Conservation (phyloP, 2,797 vertebrate genomes). For the Hydrocynus forskahlii region DNA sequence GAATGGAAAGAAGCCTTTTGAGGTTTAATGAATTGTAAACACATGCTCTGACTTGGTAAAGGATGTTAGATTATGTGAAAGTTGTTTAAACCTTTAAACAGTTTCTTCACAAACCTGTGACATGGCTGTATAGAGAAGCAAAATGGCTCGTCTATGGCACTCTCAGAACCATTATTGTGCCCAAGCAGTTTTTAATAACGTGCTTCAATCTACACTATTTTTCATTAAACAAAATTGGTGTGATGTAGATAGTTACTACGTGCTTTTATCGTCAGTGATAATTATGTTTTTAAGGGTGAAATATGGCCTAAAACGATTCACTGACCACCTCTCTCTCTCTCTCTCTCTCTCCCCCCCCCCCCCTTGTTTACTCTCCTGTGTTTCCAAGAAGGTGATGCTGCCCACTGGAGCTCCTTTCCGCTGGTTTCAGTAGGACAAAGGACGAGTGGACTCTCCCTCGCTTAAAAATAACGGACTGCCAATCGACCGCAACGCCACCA, state of each 20-base stretch:
- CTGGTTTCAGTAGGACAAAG: conserved; percentile 86
- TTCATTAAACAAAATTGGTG: too few relatives aligned
- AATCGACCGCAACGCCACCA: conserved; percentile 85
- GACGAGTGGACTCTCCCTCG: conserved; percentile 54
- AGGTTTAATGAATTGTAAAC: too few relatives aligned
- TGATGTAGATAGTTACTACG: background rate
- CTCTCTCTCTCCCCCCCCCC: conserved; percentile 23
- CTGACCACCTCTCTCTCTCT: conserved; percentile 40
- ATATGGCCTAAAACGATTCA: background rate
- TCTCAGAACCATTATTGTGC: too few relatives aligned
- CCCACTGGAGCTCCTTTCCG: conserved; percentile 88
- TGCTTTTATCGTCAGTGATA: background rate
- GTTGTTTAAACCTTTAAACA: too few relatives aligned
- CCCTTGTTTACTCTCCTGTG: conserved; percentile 64
- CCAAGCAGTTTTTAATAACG: too few relatives aligned
- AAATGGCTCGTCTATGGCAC: too few relatives aligned
- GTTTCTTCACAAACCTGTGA: too few relatives aligned
- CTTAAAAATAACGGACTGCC: conserved; percentile 81
- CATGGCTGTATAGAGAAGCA: too few relatives aligned
- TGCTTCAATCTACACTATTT: too few relatives aligned
- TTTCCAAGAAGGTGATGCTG: conserved; percentile 89
- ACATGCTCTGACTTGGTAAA: too few relatives aligned
- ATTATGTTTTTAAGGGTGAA: background rate
- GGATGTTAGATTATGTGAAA: too few relatives aligned
- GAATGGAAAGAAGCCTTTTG: too few relatives aligned